Conservation (phyloP, 1,140 invertebrate genomes). For the Eriosoma lanigerum region DNA sequence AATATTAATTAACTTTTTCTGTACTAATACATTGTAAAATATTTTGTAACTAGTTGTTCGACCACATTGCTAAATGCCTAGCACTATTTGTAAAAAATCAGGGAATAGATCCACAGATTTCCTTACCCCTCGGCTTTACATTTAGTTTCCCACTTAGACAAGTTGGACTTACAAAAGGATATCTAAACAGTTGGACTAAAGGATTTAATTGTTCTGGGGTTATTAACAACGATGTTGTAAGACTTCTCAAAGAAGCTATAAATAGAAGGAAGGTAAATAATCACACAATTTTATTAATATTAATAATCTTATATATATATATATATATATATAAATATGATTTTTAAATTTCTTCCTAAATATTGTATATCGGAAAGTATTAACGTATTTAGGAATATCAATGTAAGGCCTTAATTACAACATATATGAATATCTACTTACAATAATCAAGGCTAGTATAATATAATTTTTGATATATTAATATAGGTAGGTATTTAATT, state of each 20-base stretch:
- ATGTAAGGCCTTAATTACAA: too few relatives aligned
- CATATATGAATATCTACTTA: too few relatives aligned
- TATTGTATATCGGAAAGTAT: too few relatives aligned
- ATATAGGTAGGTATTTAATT: too few relatives aligned
- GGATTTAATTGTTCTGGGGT: slow-evolving; percentile 88
- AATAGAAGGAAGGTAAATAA: slow-evolving; percentile 68
- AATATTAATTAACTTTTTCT: not conserved
- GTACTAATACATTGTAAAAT: not conserved
- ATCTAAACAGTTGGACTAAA: slow-evolving; percentile 90
- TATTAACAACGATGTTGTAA: slow-evolving; percentile 82
- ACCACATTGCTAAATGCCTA: slow-evolving; percentile 74
- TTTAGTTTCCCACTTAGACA: slow-evolving; percentile 82
- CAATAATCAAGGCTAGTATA: too few relatives aligned
- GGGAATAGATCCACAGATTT: slow-evolving; percentile 63
- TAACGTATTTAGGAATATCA: too few relatives aligned
- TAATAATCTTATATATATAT: too few relatives aligned
- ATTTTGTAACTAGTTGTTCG: slow-evolving; percentile 65
- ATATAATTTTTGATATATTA: too few relatives aligned
- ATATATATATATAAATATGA: too few relatives aligned
- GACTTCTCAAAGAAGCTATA: slow-evolving; percentile 77
- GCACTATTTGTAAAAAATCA: slow-evolving; percentile 68
- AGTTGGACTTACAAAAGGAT: slow-evolving; percentile 82
- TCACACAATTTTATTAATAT: too few relatives aligned
- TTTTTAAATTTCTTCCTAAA: too few relatives aligned
- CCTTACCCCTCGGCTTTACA: slow-evolving; percentile 69